phyloP scores from a whole-genome alignment of 2,888 invertebrate species.

The Macroteleia sp. region DNA sequence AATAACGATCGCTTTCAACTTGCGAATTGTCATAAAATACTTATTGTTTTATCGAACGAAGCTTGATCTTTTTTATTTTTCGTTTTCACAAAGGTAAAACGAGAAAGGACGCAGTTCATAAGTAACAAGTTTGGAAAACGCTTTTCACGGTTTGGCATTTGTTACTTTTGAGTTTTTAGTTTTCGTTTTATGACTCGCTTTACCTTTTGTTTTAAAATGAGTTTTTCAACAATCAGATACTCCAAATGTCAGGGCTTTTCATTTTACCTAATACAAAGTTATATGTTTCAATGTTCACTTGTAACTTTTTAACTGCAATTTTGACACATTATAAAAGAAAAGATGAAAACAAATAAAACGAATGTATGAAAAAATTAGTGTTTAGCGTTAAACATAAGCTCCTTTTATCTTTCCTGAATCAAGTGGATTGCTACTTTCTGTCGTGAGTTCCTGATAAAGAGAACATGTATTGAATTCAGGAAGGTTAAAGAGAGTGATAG shows the following conservation, averaged over 20 bases:
- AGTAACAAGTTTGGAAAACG: constrained; percentile 6
- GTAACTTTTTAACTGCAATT: too few species aligned
- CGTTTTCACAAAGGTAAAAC: background rate
- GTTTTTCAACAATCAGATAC: background rate
- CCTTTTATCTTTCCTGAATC: constrained; percentile 7
- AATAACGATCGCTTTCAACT: constrained; percentile 70
- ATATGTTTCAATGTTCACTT: too few species aligned
- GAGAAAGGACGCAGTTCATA: background rate
- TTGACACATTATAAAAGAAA: too few species aligned
- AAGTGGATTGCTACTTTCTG: constrained; percentile 4
- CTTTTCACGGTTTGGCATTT: background rate
- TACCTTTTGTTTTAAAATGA: background rate
- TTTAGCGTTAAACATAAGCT: constrained; percentile 3
- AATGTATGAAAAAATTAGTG: background rate
- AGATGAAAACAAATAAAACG: too few species aligned
- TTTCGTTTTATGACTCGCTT: background rate
- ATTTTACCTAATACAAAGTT: too few species aligned
- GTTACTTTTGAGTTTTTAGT: constrained; percentile 14
- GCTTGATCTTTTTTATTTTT: background rate
- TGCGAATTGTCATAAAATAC: background rate
- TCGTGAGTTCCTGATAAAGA: constrained; percentile 4
- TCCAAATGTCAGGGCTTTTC: too few species aligned
- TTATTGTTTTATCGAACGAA: background rate
- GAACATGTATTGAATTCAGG: constrained; percentile 4
- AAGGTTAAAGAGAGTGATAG: constrained; percentile 6